Conservation (phyloP, 2,113 vertebrate species). For the Periophthalmus modestus region DNA sequence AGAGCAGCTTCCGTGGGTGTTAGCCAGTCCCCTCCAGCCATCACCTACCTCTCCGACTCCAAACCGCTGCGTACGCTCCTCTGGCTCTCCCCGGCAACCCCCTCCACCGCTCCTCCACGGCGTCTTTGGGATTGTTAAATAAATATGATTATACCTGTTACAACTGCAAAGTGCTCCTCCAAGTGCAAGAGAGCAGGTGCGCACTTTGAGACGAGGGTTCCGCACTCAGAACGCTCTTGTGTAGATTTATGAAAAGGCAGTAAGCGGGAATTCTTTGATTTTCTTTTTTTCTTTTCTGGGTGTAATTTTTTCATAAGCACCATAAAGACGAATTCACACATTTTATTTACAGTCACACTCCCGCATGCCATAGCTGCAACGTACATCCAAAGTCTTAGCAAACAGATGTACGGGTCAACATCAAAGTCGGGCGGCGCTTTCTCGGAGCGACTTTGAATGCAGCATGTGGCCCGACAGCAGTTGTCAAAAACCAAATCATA, state of each 20-base stretch:
- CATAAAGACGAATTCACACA: not conserved
- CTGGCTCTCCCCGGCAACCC: slow-evolving; percentile 39
- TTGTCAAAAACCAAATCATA: slow-evolving; percentile 7
- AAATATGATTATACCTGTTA: slow-evolving; percentile 64
- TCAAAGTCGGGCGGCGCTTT: slow-evolving; percentile 13
- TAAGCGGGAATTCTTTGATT: not conserved
- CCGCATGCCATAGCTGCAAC: not conserved
- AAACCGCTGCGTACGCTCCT: slow-evolving; percentile 26
- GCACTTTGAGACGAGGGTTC: slow-evolving; percentile 28
- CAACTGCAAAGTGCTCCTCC: slow-evolving; percentile 24
- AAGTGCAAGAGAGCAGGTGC: slow-evolving; percentile 45
- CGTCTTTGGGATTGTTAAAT: slow-evolving; percentile 57
- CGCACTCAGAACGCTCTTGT: not conserved
- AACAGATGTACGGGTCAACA: slow-evolving; percentile 21
- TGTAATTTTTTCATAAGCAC: not conserved
- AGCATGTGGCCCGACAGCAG: slow-evolving; percentile 33
- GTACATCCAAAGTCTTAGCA: slow-evolving; percentile 3
- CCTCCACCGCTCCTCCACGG: slow-evolving; percentile 33
- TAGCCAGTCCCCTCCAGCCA: slow-evolving; percentile 64
- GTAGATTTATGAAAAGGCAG: not conserved
- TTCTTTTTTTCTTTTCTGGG: not conserved
- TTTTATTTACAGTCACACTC: slow-evolving; percentile 2
- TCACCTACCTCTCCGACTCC: slow-evolving; percentile 49
- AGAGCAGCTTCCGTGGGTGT: slow-evolving; percentile 64
- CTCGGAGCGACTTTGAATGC: slow-evolving; percentile 43